Evolutionary conservation across 2,113 vertebrate genomes (phyloP), one percentile per base, ranked within the genome.

Genomic region (Sinocyclocheilus anshuiensis): DNA sequence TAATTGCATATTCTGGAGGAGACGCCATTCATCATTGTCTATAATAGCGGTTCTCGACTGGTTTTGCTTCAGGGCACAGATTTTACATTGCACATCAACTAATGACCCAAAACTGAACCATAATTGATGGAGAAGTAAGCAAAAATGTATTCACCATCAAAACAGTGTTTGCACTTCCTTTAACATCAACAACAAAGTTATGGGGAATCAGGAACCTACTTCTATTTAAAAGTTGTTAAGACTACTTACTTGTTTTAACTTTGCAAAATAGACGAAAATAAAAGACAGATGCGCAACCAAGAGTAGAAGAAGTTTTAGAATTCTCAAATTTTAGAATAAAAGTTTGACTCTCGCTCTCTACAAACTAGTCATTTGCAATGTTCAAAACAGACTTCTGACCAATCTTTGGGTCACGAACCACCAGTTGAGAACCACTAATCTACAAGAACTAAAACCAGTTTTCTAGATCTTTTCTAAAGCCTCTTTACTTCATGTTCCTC

Each of bases 21-120:
- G 7, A 59, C 20, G 3, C 77, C 53, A 71, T 88, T 1, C 93
- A 92, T 89, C 94, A 88, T 91, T 84, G 91, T 67, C 16, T 78
- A 57, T 20, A 57, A 22, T 39, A 24, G 33, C 22, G 22, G 22
- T 80, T 42, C 57, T 80, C 33, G 24, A 80, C 33, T 80, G 33
- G 77, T 39, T 80, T 63, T 61, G 1, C 6, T 61, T 80, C 22
- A 42, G 33, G 55, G n/a, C 55, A 1, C 9, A 61, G 29, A 39
- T 61, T 61, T 79, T 16, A 42, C 22, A 59, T 36, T 57, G 6
- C 55, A 57, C 18, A 22, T 57, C 55, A 57, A 20, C 15, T 18
- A 0, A 7, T n/a, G 8, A 61, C 7, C 57, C 20, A 61, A 61
- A 61, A 61, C 57, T 10, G 57, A 3, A 61, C 20, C 20, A 61